Percentiles rank a stretch among this genome's conserved stretches.
These are phyloP conservation scores for Trichonephila inaurata DNA, from an alignment of 1,140 invertebrate genomes.

Conservation along the genomic window DNA sequence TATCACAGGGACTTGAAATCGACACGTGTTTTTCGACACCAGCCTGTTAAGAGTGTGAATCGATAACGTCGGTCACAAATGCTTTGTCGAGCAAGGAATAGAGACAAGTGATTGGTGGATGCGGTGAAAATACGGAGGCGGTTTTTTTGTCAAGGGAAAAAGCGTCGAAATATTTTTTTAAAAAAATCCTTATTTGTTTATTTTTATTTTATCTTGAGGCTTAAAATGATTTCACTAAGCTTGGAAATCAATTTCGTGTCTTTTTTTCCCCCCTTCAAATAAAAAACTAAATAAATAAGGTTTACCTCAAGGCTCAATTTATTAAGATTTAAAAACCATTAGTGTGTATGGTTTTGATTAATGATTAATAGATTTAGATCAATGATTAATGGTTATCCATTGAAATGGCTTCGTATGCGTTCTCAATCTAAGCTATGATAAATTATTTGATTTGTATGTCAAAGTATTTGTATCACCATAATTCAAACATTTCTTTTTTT, in stretches of 20 bases:
- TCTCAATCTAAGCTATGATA: too few relatives aligned
- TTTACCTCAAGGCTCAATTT: neutral
- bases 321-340: too few relatives aligned
- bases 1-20: neutral
- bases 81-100: neutral
- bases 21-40: slow-evolving; percentile 23
- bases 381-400: too few relatives aligned
- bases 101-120: neutral
- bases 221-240: neutral
- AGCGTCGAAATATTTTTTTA: neutral
- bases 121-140: neutral
- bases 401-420: too few relatives aligned
- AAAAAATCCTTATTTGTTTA: neutral
- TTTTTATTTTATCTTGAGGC: neutral
- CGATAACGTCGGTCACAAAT: slow-evolving; percentile 20
- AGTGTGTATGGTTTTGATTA: too few relatives aligned
- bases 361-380: too few relatives aligned
- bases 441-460: too few relatives aligned
- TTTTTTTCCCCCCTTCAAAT: neutral
- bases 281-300: neutral
- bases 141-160: slow-evolving; percentile 21
- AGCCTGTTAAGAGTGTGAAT: slow-evolving; percentile 28
- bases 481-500: too few relatives aligned
- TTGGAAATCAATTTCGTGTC: neutral
- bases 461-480: too few relatives aligned